These are phyloP conservation scores for Hirtodrosophila duncani DNA, from an alignment of 2,888 invertebrate species.

Conservation along the genomic window DNA sequence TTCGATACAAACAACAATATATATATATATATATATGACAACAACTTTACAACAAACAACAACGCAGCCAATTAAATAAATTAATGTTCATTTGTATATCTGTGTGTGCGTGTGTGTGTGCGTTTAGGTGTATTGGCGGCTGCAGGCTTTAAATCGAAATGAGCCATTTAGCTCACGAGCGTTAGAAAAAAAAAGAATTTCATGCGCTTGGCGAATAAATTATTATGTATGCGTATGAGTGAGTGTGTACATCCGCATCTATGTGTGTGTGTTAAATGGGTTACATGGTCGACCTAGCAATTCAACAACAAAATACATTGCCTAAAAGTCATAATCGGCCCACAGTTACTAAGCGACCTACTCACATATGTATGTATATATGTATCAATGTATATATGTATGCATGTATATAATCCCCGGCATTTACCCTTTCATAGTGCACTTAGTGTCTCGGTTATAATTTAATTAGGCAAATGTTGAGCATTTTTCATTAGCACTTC, in stretches of 20 bases:
- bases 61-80: conserved; percentile 71
- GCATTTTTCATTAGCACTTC: conserved; percentile 71
- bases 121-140: conserved; percentile 34
- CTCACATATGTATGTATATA: background rate
- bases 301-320: conserved; percentile 23
- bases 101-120: conserved; percentile 23
- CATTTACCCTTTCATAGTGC: conserved; percentile 19
- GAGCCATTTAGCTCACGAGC: too few species aligned
- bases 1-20: conserved; percentile 39
- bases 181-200: conserved; percentile 30
- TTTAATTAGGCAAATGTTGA: conserved; percentile 72
- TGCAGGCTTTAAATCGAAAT: too few species aligned
- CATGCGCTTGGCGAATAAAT: too few species aligned
- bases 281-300: conserved; percentile 33
- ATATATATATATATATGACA: conserved; percentile 21
- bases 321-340: conserved; percentile 4
- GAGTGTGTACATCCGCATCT: too few species aligned
- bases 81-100: conserved; percentile 58
- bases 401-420: background rate
- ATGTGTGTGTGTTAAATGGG: conserved; percentile 64
- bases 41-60: conserved; percentile 26
- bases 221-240: too few species aligned
- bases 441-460: conserved; percentile 63
- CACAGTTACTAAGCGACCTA: background rate
- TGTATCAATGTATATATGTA: too few species aligned